phyloP scores from a whole-genome alignment of 2,113 vertebrate species.

The Amphiprion percula region DNA sequence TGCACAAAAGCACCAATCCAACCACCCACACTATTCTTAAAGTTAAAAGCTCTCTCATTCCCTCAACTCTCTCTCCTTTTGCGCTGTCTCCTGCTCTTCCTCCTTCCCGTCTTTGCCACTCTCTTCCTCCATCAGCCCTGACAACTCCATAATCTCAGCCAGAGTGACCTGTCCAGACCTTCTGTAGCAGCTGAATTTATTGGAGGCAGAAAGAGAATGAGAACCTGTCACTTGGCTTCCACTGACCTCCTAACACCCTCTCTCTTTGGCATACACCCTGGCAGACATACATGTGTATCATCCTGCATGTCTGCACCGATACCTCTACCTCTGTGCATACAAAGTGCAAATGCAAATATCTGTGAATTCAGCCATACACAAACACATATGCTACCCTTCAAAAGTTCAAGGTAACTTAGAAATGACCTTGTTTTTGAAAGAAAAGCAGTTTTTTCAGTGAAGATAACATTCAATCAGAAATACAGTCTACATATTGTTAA shows the following conservation, averaged over 20 bases:
- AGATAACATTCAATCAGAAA: no score
- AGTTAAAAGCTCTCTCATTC: constrained; percentile 63
- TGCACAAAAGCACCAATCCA: constrained; percentile 58
- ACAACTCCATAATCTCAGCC: constrained; percentile 65
- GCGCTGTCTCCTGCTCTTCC: constrained; percentile 7
- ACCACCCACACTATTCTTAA: constrained; percentile 62
- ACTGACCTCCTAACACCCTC: constrained; percentile 34
- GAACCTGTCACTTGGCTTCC: constrained; percentile 56
- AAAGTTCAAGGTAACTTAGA: no score
- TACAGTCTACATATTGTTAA: no score
- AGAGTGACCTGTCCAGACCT: constrained; percentile 58
- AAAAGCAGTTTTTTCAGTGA: no score
- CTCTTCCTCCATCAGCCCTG: constrained; percentile 48
- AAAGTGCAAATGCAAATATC: not conserved
- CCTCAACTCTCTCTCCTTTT: constrained; percentile 18
- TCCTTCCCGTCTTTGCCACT: constrained; percentile 33
- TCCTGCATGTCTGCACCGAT: not conserved
- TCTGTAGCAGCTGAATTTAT: constrained; percentile 55
- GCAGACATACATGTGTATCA: not conserved
- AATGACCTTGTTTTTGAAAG: no score
- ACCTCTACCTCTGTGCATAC: not conserved
- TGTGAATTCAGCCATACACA: constrained; percentile 11
- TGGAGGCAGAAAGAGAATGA: constrained; percentile 56
- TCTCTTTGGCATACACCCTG: not conserved
- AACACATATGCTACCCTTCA: not conserved